These are phyloP conservation scores for Polyommatus icarus DNA, from an alignment of 2,888 invertebrate species.

Conservation along the genomic window DNA sequence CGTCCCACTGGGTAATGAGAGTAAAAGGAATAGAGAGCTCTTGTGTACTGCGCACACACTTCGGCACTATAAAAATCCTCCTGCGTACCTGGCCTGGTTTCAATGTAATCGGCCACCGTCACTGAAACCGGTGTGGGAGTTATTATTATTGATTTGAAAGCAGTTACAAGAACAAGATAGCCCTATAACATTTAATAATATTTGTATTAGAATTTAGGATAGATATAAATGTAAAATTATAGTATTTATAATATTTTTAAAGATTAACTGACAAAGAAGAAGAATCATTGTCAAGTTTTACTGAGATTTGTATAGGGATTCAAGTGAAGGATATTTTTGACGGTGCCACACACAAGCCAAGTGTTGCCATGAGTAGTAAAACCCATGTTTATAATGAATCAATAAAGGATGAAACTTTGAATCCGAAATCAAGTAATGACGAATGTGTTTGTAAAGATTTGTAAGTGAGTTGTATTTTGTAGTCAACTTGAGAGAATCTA, in stretches of 20 bases:
- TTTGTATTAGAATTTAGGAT: no score
- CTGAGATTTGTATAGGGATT: background rate
- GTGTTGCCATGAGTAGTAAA: background rate
- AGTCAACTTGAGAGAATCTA: background rate
- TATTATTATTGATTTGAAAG: no score
- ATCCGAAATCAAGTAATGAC: background rate
- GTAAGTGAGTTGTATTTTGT: background rate
- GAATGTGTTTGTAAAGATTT: background rate
- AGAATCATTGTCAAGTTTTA: background rate
- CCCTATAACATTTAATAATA: no score
- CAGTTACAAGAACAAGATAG: no score
- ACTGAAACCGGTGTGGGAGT: no score
- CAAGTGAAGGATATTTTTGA: background rate
- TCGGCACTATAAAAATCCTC: no score
- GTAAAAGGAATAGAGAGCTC: no score
- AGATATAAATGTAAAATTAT: no score
- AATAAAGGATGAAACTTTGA: background rate
- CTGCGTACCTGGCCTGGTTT: no score
- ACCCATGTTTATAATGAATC: conserved; percentile 15
- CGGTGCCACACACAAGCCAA: background rate
- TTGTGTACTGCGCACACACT: no score
- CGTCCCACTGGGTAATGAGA: no score
- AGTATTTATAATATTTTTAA: background rate
- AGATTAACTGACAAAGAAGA: background rate
- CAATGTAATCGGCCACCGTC: no score